Percentiles rank a stretch among this genome's conserved stretches.
Evolutionary conservation across 37 sponge, comb jelly and placozoan genomes (phyloP).

Genomic region (Aplysina aerophoba): DNA sequence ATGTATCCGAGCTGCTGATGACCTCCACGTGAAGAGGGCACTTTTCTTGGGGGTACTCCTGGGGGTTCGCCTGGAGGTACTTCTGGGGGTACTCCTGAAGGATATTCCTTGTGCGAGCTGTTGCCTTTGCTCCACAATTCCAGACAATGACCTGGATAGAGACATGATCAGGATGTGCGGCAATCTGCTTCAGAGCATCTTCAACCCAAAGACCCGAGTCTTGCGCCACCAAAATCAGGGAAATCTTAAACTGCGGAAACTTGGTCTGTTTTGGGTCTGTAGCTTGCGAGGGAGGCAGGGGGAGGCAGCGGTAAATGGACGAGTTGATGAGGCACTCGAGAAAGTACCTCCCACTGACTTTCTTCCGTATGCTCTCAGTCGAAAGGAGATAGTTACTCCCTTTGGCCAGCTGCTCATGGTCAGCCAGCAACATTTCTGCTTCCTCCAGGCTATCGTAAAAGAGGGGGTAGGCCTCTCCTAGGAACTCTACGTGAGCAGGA

Average conservation of each 20-base stretch:
- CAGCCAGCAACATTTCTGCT: slow-evolving; percentile 37
- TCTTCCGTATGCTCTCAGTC: not conserved
- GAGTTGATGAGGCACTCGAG: slow-evolving; percentile 33
- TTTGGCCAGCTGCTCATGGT: slow-evolving; percentile 29
- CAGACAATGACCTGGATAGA: slow-evolving; percentile 62
- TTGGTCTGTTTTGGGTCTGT: slow-evolving; percentile 38
- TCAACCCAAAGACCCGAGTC: slow-evolving; percentile 40
- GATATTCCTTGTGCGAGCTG: too few relatives aligned
- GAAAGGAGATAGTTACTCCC: slow-evolving; percentile 32
- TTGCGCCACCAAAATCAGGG: slow-evolving; percentile 41
- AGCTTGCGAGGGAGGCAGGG: slow-evolving; percentile 44
- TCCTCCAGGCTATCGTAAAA: slow-evolving; percentile 57
- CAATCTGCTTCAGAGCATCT: slow-evolving; percentile 38
- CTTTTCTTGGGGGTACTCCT: too few relatives aligned
- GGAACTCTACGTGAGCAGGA: slow-evolving; percentile 63
- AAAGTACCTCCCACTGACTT: slow-evolving; percentile 35
- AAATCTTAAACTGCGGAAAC: slow-evolving; percentile 47
- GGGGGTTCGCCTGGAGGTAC: too few relatives aligned
- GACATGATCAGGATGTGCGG: slow-evolving; percentile 7
- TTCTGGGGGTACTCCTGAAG: too few relatives aligned
- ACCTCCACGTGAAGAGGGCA: too few relatives aligned
- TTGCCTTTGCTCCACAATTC: slow-evolving; percentile 40
- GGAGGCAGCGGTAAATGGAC: slow-evolving; percentile 49
- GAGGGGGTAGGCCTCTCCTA: slow-evolving; percentile 59
- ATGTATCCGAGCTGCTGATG: too few relatives aligned